Base-by-base conservation (phyloP, 2,888 invertebrate species). In the Coenonympha arcania region DNA sequence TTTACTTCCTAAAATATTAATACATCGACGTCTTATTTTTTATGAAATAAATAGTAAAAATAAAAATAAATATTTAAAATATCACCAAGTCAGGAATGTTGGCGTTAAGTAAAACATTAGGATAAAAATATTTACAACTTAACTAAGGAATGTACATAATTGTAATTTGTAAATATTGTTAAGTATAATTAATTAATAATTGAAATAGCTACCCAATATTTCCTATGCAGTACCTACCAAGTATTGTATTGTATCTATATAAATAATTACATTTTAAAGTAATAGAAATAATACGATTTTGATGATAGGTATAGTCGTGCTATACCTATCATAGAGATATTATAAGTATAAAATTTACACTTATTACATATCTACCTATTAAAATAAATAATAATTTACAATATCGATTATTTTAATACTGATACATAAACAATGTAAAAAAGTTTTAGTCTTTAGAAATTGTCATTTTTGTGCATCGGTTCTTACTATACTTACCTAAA, bases 31-130 rank as follows among this genome's bases (percentile, higher is more conserved):
- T 56, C 64, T 69, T 71, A 71, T 55, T 56, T 66, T 71, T 24
- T 19, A 43, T 16, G 70, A 61, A 79, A 79, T 77, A 79, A 75
- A 79, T 79, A 77, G 61, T 70, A 69, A 66, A 63, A 37, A 30
- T 42, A 33, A 15, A 62, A 75, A 73, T 73, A 74, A 73, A 72
- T 68, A 71, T 66, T 65, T 73, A 73, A 74, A 73, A 72, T 68
- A 71, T 66, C 65, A 69, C 68, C 63, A 59, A 56, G 61, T 50
- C 55, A 58, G 63, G 60, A 66, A 62, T 64, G 59, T 55, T 43
- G 54, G 30, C 37, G 22, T n/a, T n/a, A n/a, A n/a, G n/a, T n/a
- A 44, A 34, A 26, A 50, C 22, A 26, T 24, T 34, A 26, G 3
- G 26, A 33, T 33, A 16, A 16, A 24, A 44, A 47, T 57, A 59